Evolutionary conservation across 2,797 vertebrate genomes (phyloP), one percentile per base, ranked within the genome.

Genomic region (Notolabrus celidotus): DNA sequence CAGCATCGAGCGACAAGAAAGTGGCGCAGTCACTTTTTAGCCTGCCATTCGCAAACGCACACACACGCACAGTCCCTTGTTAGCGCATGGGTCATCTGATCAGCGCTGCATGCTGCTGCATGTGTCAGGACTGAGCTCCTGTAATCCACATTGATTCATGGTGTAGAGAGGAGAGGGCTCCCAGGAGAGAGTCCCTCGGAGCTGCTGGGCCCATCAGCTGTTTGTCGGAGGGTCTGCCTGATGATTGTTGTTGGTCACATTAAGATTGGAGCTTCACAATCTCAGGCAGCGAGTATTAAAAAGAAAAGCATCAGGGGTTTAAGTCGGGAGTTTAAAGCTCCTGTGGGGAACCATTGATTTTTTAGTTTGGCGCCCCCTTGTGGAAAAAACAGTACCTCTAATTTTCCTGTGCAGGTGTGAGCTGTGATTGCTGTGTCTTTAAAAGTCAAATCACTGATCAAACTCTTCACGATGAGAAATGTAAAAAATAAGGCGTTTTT

Each of bases 101-200:
- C 71, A 20, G 66, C 8, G 15, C 57, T 58, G 53, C 36, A 31
- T 60, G 71, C 60, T 46, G 64, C 68, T 78, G 73, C 71, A 70
- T 77, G 74, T 82, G 78, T 85, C 80, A 47, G 55, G 56, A 42
- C 70, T 79, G 68, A 73, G 67, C 76, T 79, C 61, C 72, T 63
- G 51, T 87, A 82, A 87, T 84, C 80, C 79, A 72, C 74, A 84
- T 82, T 74, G 85, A 88, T 88, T 85, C 57, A 67, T 45, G 68
- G 70, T 23, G 57, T 34, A 7, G 63, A 57, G 60, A 71, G 74
- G 64, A 79, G 84, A 72, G 71, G 16, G 57, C 82, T 83, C 84
- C 74, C 77, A 25, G 60, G 74, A 59, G 80, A 49, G 46, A 47
- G 57, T 55, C 67, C 41, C 62, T 71, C 41, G n/a, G 38, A 46